Base-by-base conservation (phyloP, 2,888 invertebrate genomes). In the Hololepta plana region DNA sequence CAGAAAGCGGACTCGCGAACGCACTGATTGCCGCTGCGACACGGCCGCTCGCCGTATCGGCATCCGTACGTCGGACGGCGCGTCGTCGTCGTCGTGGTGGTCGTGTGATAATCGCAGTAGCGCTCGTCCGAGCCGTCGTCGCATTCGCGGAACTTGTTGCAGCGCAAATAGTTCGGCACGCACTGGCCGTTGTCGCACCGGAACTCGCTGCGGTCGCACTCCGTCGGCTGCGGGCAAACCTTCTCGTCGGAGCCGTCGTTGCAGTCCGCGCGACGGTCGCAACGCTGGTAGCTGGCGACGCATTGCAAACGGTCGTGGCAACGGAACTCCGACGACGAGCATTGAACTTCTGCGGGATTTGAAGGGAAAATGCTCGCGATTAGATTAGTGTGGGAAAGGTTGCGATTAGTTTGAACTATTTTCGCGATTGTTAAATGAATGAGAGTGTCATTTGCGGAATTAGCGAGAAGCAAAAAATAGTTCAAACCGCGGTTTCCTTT, bases 131-230 rank as follows among this genome's bases (percentile, higher is more conserved):
- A 62, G 34, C 54, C 50, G 49, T 67, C 64, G 12, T 38, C 38
- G 48, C 70, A 70, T 41, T 72, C 66, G 22, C 38, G 40, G 19
- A 46, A 50, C 20, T 48, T 37, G 38, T 64, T 47, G 41, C 64
- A 65, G 26, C 45, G 47, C 21, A 46, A 44, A 23, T 42, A 40
- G 28, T 35, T 35, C 15, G 46, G 43, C 32, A 64, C 55, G 43
- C 80, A 80, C 30, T 66, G 59, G 2, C 76, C 72, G 31, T 68
- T 65, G 15, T 44, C 46, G 46, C 85, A 85, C 33, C 64, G 64
- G 58, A 72, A 82, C 44, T 79, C 62, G 39, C 67, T 61, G 2
- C 49, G 36, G 6, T 53, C 49, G 49, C 84, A 84, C 38, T 62
- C 76, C 75, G 11, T 7, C n/a, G 17, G 17, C 7, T n/a, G 17